Evolutionary conservation across 1,140 invertebrate species (phyloP), one percentile per base, ranked within the genome.

Genomic region (Lordiphosa collinella): DNA sequence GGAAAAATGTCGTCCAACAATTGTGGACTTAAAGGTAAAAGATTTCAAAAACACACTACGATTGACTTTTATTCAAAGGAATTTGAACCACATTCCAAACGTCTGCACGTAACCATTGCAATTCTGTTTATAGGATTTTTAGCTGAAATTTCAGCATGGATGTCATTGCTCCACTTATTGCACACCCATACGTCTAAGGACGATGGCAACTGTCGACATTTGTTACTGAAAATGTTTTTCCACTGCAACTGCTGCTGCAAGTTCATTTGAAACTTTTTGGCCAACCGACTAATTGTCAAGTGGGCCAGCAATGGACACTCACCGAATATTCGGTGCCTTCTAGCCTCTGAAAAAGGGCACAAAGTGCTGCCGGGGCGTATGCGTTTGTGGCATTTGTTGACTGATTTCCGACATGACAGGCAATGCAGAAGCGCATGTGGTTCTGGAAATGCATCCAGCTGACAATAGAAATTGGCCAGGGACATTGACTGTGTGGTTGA

Each of bases 381-480:
- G 64, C 32, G 18, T 34, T 56, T 48, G 66, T 68, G 55, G 41
- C 35, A 63, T 74, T 63, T 82, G 71, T 55, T 84, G 76, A 76
- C 71, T 64, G 71, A 82, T 84, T 76, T 76, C 37, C 55, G 58
- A 66, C 66, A 66, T 66, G 62, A 63, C 47, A 49, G 40, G 34
- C 47, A 56, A 37, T 54, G 52, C 62, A 57, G 54, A 34, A 35
- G 36, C 37, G 34, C 35, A 53, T 46, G 12, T 25, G 16, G 31
- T 4, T 43, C 35, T 31, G 31, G 43, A 12, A 34, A 48, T 53
- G 53, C 55, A 55, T 67, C 49, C 67, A 65, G 56, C 52, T 59
- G 79, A 84, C 72, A 85, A 84, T 84, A 57, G 68, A 52, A 78
- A 84, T 84, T 78, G 78, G 60, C 79, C 44, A 32, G 78, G 78